These are phyloP conservation scores for Dryobota labecula DNA, from an alignment of 2,888 invertebrate species.

Conservation along the genomic window DNA sequence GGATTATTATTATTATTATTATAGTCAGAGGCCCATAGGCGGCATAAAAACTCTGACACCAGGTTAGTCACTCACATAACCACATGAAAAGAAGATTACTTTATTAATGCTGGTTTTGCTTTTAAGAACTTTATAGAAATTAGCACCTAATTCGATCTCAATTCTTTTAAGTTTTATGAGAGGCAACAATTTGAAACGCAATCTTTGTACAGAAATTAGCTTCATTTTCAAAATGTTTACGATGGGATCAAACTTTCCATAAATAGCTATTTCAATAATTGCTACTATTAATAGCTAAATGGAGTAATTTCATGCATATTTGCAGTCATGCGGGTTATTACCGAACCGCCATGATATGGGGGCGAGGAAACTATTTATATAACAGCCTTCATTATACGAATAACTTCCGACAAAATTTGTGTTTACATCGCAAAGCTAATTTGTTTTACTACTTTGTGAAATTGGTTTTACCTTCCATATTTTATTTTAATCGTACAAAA, in stretches of 20 bases:
- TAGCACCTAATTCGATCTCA: neutral
- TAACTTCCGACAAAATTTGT: slow-evolving; percentile 57
- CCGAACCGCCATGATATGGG: slow-evolving; percentile 41
- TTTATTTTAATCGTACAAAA: no score
- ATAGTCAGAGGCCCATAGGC: no score
- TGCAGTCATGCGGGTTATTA: slow-evolving; percentile 58
- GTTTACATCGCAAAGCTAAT: slow-evolving; percentile 33
- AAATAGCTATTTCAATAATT: slow-evolving; percentile 43
- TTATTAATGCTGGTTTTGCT: neutral
- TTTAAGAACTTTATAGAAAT: neutral
- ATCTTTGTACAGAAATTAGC: neutral
- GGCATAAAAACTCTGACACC: no score
- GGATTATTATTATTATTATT: no score
- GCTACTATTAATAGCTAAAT: slow-evolving; percentile 42
- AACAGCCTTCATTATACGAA: slow-evolving; percentile 50
- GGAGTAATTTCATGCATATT: slow-evolving; percentile 44
- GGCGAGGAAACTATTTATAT: slow-evolving; percentile 44
- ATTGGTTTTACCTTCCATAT: no score
- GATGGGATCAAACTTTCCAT: slow-evolving; percentile 26
- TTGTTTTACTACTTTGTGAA: slow-evolving; percentile 10
- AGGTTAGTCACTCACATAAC: no score
- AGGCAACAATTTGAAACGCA: neutral
- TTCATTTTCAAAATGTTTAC: slow-evolving; percentile 8
- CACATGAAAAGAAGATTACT: no score
- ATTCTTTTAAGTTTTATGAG: neutral